Evolutionary conservation across 2,888 invertebrate genomes (phyloP).

Genomic region (Slavum lentiscoides): DNA sequence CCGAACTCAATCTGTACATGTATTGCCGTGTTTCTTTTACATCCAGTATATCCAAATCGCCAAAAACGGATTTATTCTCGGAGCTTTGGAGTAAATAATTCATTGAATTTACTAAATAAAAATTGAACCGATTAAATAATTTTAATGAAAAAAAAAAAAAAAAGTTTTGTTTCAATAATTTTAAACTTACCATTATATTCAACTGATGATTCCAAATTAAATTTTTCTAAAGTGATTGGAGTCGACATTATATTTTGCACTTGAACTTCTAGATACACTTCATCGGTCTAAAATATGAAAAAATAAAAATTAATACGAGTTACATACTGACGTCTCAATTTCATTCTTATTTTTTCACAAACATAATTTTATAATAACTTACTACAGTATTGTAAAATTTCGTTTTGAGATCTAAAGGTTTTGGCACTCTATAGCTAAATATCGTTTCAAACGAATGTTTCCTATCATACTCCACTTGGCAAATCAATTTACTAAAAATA

Average conservation of each 20-base stretch:
- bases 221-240: conserved; percentile 91
- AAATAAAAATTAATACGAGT: conserved; percentile 42
- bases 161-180: no score
- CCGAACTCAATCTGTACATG: conserved; percentile 87
- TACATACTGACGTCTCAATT: not conserved
- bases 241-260: conserved; percentile 92
- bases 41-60: conserved; percentile 78
- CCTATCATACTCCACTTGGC: conserved; percentile 90
- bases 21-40: conserved; percentile 92
- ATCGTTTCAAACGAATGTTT: conserved; percentile 89
- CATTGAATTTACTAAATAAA: conserved; percentile 67
- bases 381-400: conserved; percentile 95
- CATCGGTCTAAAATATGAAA: conserved; percentile 66
- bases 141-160: not conserved
- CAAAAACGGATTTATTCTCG: conserved; percentile 73
- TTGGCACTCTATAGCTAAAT: conserved; percentile 97
- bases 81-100: conserved; percentile 67
- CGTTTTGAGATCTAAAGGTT: conserved; percentile 97
- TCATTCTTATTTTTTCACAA: not conserved
- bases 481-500: conserved; percentile 74
- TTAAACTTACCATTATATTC: conserved; percentile 71
- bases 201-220: conserved; percentile 88
- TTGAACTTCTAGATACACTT: conserved; percentile 74
- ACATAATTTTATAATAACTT: conserved; percentile 55
- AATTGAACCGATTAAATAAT: not conserved